Base-by-base conservation (phyloP, 37 sponge, comb jelly and placozoan genomes). In the Diacarnus erythraeanus region DNA sequence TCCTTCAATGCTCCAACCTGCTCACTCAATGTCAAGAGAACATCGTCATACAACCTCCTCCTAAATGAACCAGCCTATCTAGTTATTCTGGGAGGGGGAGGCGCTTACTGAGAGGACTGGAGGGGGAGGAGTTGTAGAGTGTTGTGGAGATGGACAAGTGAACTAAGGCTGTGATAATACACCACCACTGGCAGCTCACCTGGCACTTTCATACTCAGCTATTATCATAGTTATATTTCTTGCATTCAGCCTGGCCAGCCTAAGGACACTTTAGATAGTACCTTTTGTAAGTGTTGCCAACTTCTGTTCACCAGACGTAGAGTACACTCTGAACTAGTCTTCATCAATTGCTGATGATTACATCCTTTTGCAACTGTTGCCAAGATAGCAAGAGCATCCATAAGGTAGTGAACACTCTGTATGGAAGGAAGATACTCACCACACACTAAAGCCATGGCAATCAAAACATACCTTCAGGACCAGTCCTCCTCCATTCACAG, bases 251-350 rank as follows among this genome's bases (percentile, higher is more conserved):
- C 57, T 54, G 18, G 18, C 18, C 18, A 21, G 18, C 12, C 18
- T 21, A 21, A 21, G 18, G 12, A n/a, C n/a, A n/a, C n/a, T n/a
- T n/a, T n/a, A n/a, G n/a, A n/a, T n/a, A n/a, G n/a, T 3, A 68
- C 69, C 69, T 38, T 6, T 8, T 33, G 38, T 2, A 81, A 44
- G 23, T 81, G 58, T 37, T 57, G 38, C 61, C 37, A 61, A 38
- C 61, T 43, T 26, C 38, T 42, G 31, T 71, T 59, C n/a, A n/a
- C 30, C 73, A 81, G 42, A 15, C 81, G 27, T 29, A 81, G 64
- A 2, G 43, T 41, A 43, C 44, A 31, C 33, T 71, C 81, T n/a
- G 47, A 6, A 17, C 9, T 37, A 37, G 27, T 27, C 9, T 20
- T 29, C 69, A 21, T 6, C 37, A 68, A 68, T 21, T 35, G 20